These are phyloP conservation scores for Nestor notabilis DNA, from an alignment of 2,113 vertebrate species.

Conservation along the genomic window DNA sequence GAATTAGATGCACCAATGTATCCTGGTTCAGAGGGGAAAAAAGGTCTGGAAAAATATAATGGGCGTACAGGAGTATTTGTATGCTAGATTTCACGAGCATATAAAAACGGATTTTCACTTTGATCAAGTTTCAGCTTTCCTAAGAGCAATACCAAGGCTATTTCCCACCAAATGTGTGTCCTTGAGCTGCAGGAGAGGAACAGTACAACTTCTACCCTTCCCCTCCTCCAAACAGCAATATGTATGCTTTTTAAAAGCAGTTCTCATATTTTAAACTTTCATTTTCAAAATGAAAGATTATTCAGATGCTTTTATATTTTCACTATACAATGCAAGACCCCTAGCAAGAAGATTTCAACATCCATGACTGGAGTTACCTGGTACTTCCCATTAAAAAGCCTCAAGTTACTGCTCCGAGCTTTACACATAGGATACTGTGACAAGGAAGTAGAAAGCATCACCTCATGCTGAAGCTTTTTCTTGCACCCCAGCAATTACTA, in stretches of 20 bases:
- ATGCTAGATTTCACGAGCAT: neutral
- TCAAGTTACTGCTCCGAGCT: neutral
- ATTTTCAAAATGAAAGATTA: neutral
- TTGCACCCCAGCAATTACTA: neutral
- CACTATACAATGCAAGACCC: neutral
- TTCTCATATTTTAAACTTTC: neutral
- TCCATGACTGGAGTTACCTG: neutral
- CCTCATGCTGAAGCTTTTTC: neutral
- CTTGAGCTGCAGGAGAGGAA: neutral
- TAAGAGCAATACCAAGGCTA: neutral
- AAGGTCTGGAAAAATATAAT: neutral
- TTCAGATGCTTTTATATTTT: neutral
- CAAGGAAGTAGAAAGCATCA: neutral
- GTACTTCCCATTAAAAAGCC: neutral
- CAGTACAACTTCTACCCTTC: neutral
- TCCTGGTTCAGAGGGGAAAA: neutral
- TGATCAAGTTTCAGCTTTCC: neutral
- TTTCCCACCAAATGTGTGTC: neutral
- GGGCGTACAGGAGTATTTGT: neutral
- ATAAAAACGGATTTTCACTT: neutral
- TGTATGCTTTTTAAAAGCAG: neutral
- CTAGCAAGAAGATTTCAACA: neutral
- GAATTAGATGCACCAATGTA: neutral
- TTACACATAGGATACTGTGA: fast-evolving
- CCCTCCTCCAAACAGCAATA: neutral